Evolutionary conservation across 2,113 vertebrate genomes (phyloP), one percentile per base, ranked within the genome.

Genomic region (Rhodinocichla rosea): DNA sequence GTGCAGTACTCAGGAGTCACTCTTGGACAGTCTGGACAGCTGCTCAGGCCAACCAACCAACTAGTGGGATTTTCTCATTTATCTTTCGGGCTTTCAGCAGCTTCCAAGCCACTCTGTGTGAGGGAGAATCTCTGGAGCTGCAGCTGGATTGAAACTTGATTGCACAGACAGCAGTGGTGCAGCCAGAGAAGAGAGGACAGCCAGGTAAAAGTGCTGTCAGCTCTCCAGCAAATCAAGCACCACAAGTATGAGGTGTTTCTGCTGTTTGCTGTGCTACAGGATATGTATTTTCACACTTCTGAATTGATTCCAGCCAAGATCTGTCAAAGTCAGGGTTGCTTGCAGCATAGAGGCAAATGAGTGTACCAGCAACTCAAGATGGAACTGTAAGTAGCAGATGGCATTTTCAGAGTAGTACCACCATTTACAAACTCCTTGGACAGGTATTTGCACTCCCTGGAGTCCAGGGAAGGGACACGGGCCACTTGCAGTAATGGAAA

Each of bases 41-140:
- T 67, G 62, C 62, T 57, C 4, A 15, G 56, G 37, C 15, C 21
- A 37, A 65, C 8, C 21, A 37, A 65, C 8, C 32, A 49, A 0
- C n/a, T 2, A 6, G 8, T 0, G 18, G 28, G 17, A 44, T 23
- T 50, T 49, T 24, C 71, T 30, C 53, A 20, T 26, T 39, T 21
- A 44, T 42, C 50, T 65, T 81, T 4, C 0, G 0, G 68, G 21
- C 18, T 22, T 11, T 42, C 55, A 45, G 2, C 32, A 13, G n/a
- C 8, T 80, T 44, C 75, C 68, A 74, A 37, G 55, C 10, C 50
- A 18, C 22, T 14, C 1, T 0, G 23, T 0, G 0, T 53, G 45
- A 78, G 27, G 32, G 37, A 68, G 5, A 32, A 35, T 23, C 37
- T 33, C 40, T 24, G 32, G 26, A 88, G 27, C 30, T 15, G 52